Evolutionary conservation across 1,140 invertebrate genomes (phyloP).

Genomic region (Danaus plexippus): DNA sequence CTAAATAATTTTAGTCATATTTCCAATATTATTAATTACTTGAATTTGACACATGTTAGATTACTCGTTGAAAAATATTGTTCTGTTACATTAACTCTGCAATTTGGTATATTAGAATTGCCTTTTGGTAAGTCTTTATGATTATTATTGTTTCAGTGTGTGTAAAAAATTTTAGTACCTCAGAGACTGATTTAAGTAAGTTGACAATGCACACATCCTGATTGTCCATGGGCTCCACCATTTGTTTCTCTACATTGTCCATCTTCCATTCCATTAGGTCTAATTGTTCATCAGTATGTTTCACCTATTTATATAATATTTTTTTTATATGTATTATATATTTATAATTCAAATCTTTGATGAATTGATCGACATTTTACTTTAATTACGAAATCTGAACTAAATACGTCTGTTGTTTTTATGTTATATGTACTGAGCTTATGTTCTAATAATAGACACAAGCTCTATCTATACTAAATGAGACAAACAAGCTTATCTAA

Average conservation of each 20-base stretch:
- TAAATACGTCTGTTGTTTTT: no score
- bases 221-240: conserved; percentile 47
- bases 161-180: conserved; percentile 38
- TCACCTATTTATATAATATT: conserved; percentile 30
- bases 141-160: no score
- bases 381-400: no score
- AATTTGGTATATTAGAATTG: no score
- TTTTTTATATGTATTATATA: no score
- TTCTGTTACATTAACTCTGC: background rate
- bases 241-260: conserved; percentile 57
- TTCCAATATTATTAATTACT: conserved; percentile 1
- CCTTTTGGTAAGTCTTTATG: no score
- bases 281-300: conserved; percentile 60
- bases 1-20: background rate
- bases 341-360: no score
- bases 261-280: conserved; percentile 70
- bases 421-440: no score
- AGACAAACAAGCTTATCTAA: no score
- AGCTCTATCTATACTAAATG: no score
- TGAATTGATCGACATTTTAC: no score
- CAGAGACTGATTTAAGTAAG: conserved; percentile 67
- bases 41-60: conserved; percentile 2
- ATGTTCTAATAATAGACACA: no score
- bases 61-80: background rate
- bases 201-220: conserved; percentile 64